Evolutionary conservation across 1,140 invertebrate species (phyloP).

Genomic region (Drosophila ogumai): DNA sequence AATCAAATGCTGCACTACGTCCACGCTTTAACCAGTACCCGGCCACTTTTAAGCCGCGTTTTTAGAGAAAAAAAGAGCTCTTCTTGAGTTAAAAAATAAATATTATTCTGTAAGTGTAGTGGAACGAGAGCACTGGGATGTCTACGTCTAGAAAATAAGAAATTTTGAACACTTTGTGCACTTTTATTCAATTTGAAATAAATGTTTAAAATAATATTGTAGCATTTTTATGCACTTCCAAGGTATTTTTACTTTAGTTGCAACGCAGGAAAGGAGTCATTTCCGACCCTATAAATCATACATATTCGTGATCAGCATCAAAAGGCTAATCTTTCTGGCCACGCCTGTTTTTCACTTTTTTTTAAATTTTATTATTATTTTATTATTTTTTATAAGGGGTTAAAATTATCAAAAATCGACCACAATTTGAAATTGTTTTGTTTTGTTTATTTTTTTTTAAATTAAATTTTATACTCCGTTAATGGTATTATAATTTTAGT

Average conservation of each 20-base stretch:
- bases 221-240: background rate
- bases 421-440: too few species aligned
- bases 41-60: slow-evolving; percentile 79
- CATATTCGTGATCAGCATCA: background rate
- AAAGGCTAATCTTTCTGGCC: background rate
- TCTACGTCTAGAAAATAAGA: slow-evolving; percentile 61
- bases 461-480: too few species aligned
- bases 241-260: background rate
- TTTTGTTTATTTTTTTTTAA: too few species aligned
- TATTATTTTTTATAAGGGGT: too few species aligned
- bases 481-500: too few species aligned
- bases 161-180: slow-evolving; percentile 50
- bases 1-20: slow-evolving; percentile 74
- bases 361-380: too few species aligned
- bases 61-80: slow-evolving; percentile 44
- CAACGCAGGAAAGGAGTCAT: background rate
- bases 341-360: too few species aligned
- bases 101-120: slow-evolving; percentile 1
- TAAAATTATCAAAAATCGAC: too few species aligned
- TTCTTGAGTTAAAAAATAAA: background rate
- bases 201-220: slow-evolving; percentile 30
- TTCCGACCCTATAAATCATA: background rate
- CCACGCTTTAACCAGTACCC: slow-evolving; percentile 83
- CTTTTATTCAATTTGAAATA: slow-evolving; percentile 54
- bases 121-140: slow-evolving; percentile 37